Percentiles rank a stretch among this genome's conserved stretches.
phyloP scores from a whole-genome alignment of 1,140 invertebrate species.

The Listronotus bonariensis region DNA sequence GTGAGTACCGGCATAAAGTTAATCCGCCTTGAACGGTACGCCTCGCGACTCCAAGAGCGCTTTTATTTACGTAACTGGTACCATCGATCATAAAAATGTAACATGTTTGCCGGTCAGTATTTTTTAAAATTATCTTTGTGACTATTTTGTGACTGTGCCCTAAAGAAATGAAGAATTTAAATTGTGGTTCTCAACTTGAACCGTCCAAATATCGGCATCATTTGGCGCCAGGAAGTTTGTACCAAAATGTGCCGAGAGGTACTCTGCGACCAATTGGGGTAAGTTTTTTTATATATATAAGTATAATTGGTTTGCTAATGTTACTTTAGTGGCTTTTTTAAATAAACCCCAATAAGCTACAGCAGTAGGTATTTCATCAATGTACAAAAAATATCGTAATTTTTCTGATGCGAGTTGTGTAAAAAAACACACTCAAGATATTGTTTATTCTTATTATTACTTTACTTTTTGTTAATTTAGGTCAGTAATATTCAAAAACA shows the following conservation, averaged over 20 bases:
- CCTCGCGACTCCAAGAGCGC: conserved; percentile 19
- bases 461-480: too few relatives aligned
- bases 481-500: too few relatives aligned
- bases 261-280: conserved; percentile 34
- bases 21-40: conserved; percentile 17
- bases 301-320: neutral
- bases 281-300: conserved; percentile 13
- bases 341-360: neutral
- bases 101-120: conserved; percentile 9
- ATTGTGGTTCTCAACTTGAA: conserved; percentile 18
- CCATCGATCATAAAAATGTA: conserved; percentile 12
- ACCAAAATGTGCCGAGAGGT: conserved; percentile 37
- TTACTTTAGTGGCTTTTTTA: neutral
- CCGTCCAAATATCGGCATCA: conserved; percentile 23
- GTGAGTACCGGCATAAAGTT: conserved; percentile 28
- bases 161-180: conserved; percentile 22
- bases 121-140: conserved; percentile 11
- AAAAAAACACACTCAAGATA: too few relatives aligned
- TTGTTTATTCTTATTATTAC: too few relatives aligned
- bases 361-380: neutral
- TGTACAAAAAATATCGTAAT: too few relatives aligned
- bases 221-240: conserved; percentile 23
- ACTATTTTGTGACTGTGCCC: conserved; percentile 14
- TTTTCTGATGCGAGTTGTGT: too few relatives aligned
- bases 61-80: conserved; percentile 17